Conservation (phyloP, 2,888 invertebrate genomes). For the Phytoseiulus persimilis region DNA sequence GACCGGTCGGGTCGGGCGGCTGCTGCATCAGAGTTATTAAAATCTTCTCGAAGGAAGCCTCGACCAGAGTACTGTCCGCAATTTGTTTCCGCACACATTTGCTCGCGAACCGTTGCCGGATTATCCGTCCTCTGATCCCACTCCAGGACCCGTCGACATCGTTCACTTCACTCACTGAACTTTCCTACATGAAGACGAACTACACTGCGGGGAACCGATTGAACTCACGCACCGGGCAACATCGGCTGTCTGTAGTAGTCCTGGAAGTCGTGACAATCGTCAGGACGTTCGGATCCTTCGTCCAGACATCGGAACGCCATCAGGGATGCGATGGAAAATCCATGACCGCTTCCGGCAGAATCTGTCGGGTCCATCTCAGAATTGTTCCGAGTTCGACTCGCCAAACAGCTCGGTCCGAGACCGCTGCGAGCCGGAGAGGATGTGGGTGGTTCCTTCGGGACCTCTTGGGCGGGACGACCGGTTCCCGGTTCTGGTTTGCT, state of each 20-base stretch:
- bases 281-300: constrained; percentile 21
- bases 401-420: not conserved
- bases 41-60: no score
- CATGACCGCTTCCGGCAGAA: constrained; percentile 27
- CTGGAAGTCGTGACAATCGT: constrained; percentile 10
- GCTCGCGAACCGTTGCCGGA: no score
- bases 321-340: constrained; percentile 36
- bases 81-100: no score
- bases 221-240: not conserved
- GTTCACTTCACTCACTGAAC: no score
- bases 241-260: constrained; percentile 23
- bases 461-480: not conserved
- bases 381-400: not conserved
- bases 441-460: not conserved
- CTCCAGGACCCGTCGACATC: no score
- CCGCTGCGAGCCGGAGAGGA: not conserved
- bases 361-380: constrained; percentile 12
- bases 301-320: constrained; percentile 35
- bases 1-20: no score
- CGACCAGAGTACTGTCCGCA: no score
- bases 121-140: no score
- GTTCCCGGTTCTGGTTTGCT: not conserved
- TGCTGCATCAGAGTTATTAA: no score
- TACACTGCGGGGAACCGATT: not conserved
- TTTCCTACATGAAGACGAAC: no score